These are phyloP conservation scores for Cistogaster globosa DNA, from an alignment of 2,888 invertebrate genomes.

Conservation along the genomic window DNA sequence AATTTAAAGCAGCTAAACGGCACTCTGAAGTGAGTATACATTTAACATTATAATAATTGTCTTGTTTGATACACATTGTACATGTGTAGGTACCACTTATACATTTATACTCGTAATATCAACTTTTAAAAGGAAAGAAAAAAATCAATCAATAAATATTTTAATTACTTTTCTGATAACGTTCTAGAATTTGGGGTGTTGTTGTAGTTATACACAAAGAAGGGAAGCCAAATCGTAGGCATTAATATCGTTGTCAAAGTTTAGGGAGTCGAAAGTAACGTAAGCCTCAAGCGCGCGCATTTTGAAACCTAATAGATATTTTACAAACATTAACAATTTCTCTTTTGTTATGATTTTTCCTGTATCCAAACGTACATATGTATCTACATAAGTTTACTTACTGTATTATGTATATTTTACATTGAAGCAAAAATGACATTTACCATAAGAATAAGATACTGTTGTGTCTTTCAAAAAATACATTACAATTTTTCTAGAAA, in stretches of 20 bases:
- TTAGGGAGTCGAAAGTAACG: slow-evolving; percentile 54
- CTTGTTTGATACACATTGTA: neutral
- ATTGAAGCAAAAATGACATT: no score
- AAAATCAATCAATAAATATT: slow-evolving; percentile 58
- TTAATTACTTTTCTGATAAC: slow-evolving; percentile 63
- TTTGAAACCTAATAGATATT: slow-evolving; percentile 39
- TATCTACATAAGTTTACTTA: neutral
- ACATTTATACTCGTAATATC: neutral
- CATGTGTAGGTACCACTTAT: neutral
- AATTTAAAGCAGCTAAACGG: slow-evolving; percentile 91
- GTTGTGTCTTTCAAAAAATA: no score
- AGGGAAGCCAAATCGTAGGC: slow-evolving; percentile 27
- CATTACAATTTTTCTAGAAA: no score
- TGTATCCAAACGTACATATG: slow-evolving; percentile 21
- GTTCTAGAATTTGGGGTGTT: slow-evolving; percentile 65
- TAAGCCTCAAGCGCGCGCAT: slow-evolving; percentile 67
- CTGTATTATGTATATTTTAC: no score
- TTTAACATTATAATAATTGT: neutral
- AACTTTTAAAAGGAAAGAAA: slow-evolving; percentile 4
- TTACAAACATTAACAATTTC: slow-evolving; percentile 35
- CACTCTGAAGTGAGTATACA: slow-evolving; percentile 89
- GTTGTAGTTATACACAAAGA: slow-evolving; percentile 45
- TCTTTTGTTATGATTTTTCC: slow-evolving; percentile 25
- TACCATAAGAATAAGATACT: no score
- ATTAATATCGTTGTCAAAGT: slow-evolving; percentile 47